These are phyloP conservation scores for Thamnaconus septentrionalis DNA, from an alignment of 2,113 vertebrate genomes.

Conservation along the genomic window DNA sequence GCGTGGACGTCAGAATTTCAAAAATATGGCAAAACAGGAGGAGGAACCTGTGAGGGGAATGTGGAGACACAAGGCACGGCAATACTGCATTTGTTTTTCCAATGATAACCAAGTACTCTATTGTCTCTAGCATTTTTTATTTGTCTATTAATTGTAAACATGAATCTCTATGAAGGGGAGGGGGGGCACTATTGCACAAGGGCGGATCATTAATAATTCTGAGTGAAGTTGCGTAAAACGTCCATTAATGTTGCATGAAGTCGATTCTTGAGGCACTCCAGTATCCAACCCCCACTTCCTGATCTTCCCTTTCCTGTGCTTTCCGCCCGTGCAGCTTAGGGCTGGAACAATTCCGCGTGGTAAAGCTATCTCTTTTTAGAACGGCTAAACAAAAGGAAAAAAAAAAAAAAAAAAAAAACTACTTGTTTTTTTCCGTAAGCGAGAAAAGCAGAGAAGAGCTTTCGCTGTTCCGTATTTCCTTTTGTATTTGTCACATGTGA, in stretches of 20 bases:
- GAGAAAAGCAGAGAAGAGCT: background rate
- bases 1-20: too few relatives aligned
- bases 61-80: background rate
- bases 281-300: constrained; percentile 32
- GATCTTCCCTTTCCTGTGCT: constrained; percentile 26
- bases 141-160: constrained; percentile 15
- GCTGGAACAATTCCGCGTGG: constrained; percentile 5
- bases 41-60: too few relatives aligned
- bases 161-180: too few relatives aligned
- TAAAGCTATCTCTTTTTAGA: background rate
- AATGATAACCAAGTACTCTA: background rate
- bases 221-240: constrained; percentile 46
- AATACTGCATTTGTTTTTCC: background rate
- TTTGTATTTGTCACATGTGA: too few relatives aligned
- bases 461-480: too few relatives aligned
- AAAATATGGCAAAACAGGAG: too few relatives aligned
- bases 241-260: constrained; percentile 51
- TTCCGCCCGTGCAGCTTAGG: constrained; percentile 21
- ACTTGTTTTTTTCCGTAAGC: constrained; percentile 12
- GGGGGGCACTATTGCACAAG: constrained; percentile 33
- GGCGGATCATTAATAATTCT: constrained; percentile 53
- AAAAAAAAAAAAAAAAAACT: background rate
- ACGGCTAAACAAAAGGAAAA: constrained; percentile 8
- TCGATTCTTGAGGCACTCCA: constrained; percentile 34
- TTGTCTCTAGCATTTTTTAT: background rate